Conservation (phyloP, 37 sponge, comb jelly and placozoan genomes). For the Aplysina aerophoba region DNA sequence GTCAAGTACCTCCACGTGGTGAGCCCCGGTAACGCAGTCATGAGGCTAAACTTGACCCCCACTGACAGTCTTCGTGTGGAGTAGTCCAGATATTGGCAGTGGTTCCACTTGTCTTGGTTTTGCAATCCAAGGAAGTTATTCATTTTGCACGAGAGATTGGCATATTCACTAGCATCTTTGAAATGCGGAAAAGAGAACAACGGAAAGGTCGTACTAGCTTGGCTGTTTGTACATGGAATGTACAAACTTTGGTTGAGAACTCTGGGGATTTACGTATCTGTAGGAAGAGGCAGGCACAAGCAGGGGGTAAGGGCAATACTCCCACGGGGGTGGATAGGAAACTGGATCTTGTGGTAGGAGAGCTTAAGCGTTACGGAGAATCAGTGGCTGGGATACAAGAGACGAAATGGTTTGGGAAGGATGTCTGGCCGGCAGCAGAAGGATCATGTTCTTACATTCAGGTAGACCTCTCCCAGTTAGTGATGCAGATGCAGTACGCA, state of each 20-base stretch:
- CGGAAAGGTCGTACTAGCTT: not conserved
- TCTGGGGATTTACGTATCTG: slow-evolving; percentile 11
- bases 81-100: slow-evolving; percentile 5
- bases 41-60: slow-evolving; percentile 4
- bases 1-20: too few species aligned
- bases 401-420: slow-evolving; percentile 43
- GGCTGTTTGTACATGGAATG: slow-evolving; percentile 19
- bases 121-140: slow-evolving; percentile 6
- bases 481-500: slow-evolving; percentile 12
- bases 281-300: not conserved
- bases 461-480: slow-evolving; percentile 38
- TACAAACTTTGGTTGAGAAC: slow-evolving; percentile 22
- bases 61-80: not conserved
- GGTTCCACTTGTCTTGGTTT: slow-evolving; percentile 7
- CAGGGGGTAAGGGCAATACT: slow-evolving; percentile 1
- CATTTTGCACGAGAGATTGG: slow-evolving; percentile 7
- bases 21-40: too few species aligned
- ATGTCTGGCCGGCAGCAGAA: slow-evolving; percentile 40
- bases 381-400: slow-evolving; percentile 46
- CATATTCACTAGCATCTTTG: not conserved
- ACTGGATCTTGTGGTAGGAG: slow-evolving; percentile 11
- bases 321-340: slow-evolving; percentile 29
- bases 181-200: not conserved
- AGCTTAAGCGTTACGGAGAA: not conserved
- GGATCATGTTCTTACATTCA: slow-evolving; percentile 46